Base-by-base conservation (phyloP, 2,113 vertebrate genomes). In the Sinocyclocheilus grahami region DNA sequence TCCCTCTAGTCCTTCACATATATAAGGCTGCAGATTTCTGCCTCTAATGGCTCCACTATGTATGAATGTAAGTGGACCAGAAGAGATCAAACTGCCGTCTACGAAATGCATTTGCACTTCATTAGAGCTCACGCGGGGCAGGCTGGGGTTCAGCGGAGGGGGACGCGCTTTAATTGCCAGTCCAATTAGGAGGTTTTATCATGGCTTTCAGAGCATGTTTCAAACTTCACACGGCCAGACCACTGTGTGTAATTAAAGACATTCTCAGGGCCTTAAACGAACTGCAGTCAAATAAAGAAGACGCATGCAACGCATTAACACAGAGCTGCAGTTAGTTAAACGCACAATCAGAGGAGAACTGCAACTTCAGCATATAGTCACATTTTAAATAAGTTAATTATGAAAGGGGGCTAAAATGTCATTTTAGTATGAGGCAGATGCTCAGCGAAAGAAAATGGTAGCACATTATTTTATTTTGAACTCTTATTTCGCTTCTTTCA, bases 111-210 rank as follows among this genome's bases (percentile, higher is more conserved):
- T 87, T 83, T 81, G 78, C 82, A 82, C 77, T 88, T 76, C 33
- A 77, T 77, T 65, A 84, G 16, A 53, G 14, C 12, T 78, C 51
- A n/a, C 62, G 42, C 0, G 1, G n/a, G 46, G 46, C 46, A 12
- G 46, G 46, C 46, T 48, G 46, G 2, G 46, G 0, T 74, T 60
- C 51, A 53, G 67, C 78, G 87, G 87, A 77, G 39, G 53, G 63
- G 67, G n/a, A 4, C 2, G 6, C 5, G 11, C 63, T 42, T 16
- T 89, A 87, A 89, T 89, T 89, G 88, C 85, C 51, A 65, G 78
- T 5, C 88, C 86, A 88, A 91, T 89, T 89, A 88, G 51, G 63
- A 48, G 42, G 76, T 60, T 81, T 60, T 20, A 60, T 78, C 30
- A 39, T 1, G 1, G 53, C 20, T n/a, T 78, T 78, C 77, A 22